Base-by-base conservation (phyloP, 1,140 invertebrate genomes). In the Drosophila micromelanica region DNA sequence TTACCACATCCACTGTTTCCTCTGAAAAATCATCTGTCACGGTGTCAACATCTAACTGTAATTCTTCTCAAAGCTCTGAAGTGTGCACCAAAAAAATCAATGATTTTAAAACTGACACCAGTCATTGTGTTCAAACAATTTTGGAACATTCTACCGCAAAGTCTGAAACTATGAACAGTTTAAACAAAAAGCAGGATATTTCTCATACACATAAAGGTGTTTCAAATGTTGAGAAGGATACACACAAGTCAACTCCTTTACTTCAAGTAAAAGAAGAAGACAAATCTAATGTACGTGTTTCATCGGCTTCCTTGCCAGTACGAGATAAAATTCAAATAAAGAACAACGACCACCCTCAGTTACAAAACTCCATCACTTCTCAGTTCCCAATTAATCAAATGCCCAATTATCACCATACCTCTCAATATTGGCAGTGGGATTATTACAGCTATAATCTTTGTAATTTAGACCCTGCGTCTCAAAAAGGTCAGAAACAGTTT, bases 361-460 rank as follows among this genome's bases (percentile, higher is more conserved):
- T 85, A 43, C 80, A 81, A 40, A 89, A 73, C 37, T 51, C 85
- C 80, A 92, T 93, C 77, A 54, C 93, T 30, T 92, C 93, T 1
- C 94, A 94, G 77, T 93, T 94, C 69, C 91, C 81, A 5, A 93
- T 95, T 89, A 94, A 94, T 76, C 93, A 94, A 69, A 93, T 94
- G 59, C 93, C 93, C 0, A 94, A 94, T 73, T 94, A 94, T 68
- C 93, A 94, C 72, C 93, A 94, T 70, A 93, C 94, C 11, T 80
- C 94, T 92, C 89, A 95, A 72, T 95, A 95, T 78, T 94, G 94
- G 92, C 93, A 94, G 73, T 95, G 94, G 94, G 94, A 95, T 62
- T 92, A 93, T 35, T 93, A 94, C 54, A 90, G 93, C 8, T 94
- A 94, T 61, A 94, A 94, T 68, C 78, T 94, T 0, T 92, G 93